Base-by-base conservation (phyloP, 2,113 vertebrate genomes). In the Ursus arctos region DNA sequence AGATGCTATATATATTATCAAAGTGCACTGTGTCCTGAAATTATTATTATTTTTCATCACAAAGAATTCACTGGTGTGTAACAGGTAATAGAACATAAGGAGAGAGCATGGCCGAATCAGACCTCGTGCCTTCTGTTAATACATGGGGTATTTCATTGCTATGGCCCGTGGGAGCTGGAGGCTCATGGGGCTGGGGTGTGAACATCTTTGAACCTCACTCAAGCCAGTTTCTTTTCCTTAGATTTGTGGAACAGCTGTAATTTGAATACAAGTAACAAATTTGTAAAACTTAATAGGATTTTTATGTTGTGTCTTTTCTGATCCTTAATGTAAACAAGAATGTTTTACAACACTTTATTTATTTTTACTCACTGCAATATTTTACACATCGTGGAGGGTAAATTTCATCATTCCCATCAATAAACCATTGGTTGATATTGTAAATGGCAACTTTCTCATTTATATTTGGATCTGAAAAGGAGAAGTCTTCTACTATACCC, bases 331-430 rank as follows among this genome's bases (percentile, higher is more conserved):
- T 98, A 98, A 97, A 92, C 69, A 71, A 98, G 98, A 98, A 98
- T 98, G 98, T 98, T 98, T 91, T 82, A 98, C 96, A 98, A 97
- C 97, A 98, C 98, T 99, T 98, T 99, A 98, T 99, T 99, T 99
- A 99, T 99, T 99, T 99, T 98, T 98, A 98, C 97, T 98, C 98
- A 97, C 98, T 98, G 98, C 98, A 92, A 93, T 98, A 99, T 98
- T 99, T 98, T 98, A 98, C 98, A 98, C 98, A 98, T 98, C 98
- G 97, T 97, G 98, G 98, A 98, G 98, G 98, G 97, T 96, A 96
- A 94, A 98, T 95, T 95, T 99, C 98, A 98, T 98, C 98, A 74
- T 96, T 96, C 98, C 98, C 98, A 98, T 98, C 96, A 99, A 99
- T 99, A 99, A 99, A 99, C 95, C 97, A 97, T 98, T 98, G 98